Evolutionary conservation across 2,888 invertebrate genomes (phyloP).

Genomic region (Rhingia rostrata): DNA sequence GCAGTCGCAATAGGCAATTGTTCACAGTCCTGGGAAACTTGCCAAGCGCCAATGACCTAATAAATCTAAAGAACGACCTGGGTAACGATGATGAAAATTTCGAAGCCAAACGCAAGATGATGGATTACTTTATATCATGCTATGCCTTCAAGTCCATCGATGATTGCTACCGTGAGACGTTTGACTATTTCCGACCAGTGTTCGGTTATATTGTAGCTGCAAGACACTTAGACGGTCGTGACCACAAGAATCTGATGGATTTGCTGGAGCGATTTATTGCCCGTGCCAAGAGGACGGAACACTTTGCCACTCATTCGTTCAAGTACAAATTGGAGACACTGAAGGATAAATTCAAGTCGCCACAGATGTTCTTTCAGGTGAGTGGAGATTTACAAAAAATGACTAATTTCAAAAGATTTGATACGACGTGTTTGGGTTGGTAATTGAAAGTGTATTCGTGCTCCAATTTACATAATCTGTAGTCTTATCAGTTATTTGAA

Average conservation of each 20-base stretch:
- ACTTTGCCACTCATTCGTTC: conserved; percentile 75
- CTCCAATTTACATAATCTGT: no score
- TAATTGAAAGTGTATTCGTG: no score
- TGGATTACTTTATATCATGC: conserved; percentile 81
- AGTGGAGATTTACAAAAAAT: neutral
- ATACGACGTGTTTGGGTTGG: no score
- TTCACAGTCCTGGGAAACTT: conserved; percentile 80
- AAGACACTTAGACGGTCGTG: conserved; percentile 77
- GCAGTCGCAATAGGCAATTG: conserved; percentile 79
- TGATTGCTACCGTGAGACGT: conserved; percentile 81
- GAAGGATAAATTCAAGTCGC: conserved; percentile 77
- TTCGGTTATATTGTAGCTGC: conserved; percentile 80
- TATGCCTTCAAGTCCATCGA: conserved; percentile 78
- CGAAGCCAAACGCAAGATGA: conserved; percentile 80
- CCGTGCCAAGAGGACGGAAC: conserved; percentile 74
- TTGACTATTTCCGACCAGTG: conserved; percentile 80
- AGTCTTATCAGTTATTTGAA: no score
- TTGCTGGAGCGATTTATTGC: conserved; percentile 77
- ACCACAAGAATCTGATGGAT: conserved; percentile 77
- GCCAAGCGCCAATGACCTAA: conserved; percentile 78
- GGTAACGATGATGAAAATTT: conserved; percentile 79
- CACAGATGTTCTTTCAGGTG: conserved; percentile 77
- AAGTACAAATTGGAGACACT: conserved; percentile 76
- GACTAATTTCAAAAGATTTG: no score
- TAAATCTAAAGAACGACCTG: conserved; percentile 78